Conservation (phyloP, 1,140 invertebrate genomes). For the Colletes latitarsis region DNA sequence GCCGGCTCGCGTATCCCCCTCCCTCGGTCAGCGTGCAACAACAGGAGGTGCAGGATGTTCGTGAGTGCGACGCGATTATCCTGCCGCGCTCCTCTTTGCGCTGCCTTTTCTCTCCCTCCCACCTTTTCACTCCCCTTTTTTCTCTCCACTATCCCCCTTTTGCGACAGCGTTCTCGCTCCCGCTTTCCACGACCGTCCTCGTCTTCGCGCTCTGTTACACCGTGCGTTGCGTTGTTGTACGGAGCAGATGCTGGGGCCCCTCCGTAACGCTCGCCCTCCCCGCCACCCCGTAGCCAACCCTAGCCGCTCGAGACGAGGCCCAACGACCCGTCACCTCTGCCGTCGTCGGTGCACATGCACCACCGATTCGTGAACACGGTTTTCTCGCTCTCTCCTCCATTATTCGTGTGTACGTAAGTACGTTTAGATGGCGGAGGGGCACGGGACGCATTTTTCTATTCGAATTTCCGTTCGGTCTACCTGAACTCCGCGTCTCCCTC, state of each 20-base stretch:
- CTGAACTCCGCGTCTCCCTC: constrained; percentile 46
- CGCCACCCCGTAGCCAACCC: constrained; percentile 10
- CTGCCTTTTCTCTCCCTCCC: constrained; percentile 27
- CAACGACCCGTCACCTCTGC: constrained; percentile 46
- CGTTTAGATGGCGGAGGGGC: constrained; percentile 30
- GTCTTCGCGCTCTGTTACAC: constrained; percentile 48
- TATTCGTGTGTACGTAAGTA: background rate
- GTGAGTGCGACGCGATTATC: constrained; percentile 63
- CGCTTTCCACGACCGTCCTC: constrained; percentile 11
- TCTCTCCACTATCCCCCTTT: constrained; percentile 18
- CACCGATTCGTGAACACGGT: constrained; percentile 28
- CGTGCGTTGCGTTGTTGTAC: constrained; percentile 56
- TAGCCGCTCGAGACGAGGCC: constrained; percentile 32
- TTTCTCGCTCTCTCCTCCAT: background rate
- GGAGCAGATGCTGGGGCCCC: constrained; percentile 66
- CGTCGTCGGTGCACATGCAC: constrained; percentile 44
- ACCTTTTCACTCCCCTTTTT: constrained; percentile 1
- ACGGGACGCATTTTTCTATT: constrained; percentile 56
- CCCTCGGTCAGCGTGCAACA: background rate
- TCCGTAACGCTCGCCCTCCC: constrained; percentile 21
- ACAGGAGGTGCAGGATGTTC: constrained; percentile 62
- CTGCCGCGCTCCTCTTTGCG: constrained; percentile 32
- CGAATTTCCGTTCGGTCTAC: constrained; percentile 64
- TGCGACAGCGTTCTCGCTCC: constrained; percentile 15
- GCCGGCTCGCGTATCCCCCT: constrained; percentile 31